These are phyloP conservation scores for Oxycera nigricornis DNA, from an alignment of 2,888 invertebrate species.

Conservation along the genomic window DNA sequence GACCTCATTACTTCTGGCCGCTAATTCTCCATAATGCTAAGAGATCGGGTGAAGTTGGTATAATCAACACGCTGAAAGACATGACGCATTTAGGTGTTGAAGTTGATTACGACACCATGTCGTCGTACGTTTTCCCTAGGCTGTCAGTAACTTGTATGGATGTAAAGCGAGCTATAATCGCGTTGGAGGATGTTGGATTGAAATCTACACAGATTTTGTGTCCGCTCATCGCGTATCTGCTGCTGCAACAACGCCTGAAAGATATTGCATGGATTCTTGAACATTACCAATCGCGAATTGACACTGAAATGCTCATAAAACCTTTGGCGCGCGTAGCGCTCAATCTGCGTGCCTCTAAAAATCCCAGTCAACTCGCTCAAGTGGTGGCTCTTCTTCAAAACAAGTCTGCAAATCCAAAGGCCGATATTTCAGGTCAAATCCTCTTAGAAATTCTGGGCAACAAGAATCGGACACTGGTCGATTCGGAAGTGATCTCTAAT, in stretches of 20 bases:
- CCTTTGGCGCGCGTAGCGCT: slow-evolving; percentile 63
- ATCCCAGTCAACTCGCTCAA: slow-evolving; percentile 63
- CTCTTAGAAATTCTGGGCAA: slow-evolving; percentile 63
- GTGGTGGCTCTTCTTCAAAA: slow-evolving; percentile 63
- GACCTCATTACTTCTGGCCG: slow-evolving; percentile 75
- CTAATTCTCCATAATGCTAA: slow-evolving; percentile 64
- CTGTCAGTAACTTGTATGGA: slow-evolving; percentile 54
- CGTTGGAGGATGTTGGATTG: slow-evolving; percentile 54
- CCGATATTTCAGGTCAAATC: slow-evolving; percentile 68
- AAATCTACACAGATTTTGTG: slow-evolving; percentile 52
- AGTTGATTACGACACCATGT: slow-evolving; percentile 68
- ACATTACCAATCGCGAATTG: slow-evolving; percentile 63
- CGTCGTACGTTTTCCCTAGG: slow-evolving; percentile 65
- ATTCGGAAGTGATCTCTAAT: slow-evolving; percentile 60
- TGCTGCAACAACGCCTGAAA: slow-evolving; percentile 53
- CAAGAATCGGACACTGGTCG: slow-evolving; percentile 61
- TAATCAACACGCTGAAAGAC: slow-evolving; percentile 64
- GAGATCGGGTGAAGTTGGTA: slow-evolving; percentile 64
- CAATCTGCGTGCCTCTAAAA: slow-evolving; percentile 59
- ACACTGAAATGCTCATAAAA: slow-evolving; percentile 63
- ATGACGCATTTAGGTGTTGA: slow-evolving; percentile 66
- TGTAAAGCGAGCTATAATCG: slow-evolving; percentile 52
- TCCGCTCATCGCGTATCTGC: slow-evolving; percentile 54
- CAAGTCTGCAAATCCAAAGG: slow-evolving; percentile 61
- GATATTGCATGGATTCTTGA: slow-evolving; percentile 52